phyloP scores from a whole-genome alignment of 2,888 invertebrate genomes.

The Argyra leucocephala region DNA sequence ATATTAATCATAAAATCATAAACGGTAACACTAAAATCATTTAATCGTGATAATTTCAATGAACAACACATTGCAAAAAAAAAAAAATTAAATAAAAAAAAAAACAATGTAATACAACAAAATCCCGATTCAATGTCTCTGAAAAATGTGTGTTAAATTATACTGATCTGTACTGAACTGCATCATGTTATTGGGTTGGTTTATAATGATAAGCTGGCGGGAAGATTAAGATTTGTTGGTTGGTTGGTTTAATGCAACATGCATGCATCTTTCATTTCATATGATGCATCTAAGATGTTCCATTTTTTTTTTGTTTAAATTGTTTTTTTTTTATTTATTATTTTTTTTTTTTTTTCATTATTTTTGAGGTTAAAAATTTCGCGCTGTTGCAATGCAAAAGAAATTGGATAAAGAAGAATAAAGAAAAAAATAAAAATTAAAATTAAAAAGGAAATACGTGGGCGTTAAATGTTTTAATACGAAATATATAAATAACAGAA shows the following conservation, averaged over 20 bases:
- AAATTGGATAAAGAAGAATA: background rate
- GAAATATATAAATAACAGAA: background rate
- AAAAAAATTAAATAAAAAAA: too few relatives aligned
- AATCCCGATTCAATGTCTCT: background rate
- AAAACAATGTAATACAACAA: too few relatives aligned
- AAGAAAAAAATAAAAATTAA: background rate
- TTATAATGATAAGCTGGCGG: background rate
- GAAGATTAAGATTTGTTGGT: background rate
- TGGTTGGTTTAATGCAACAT: background rate
- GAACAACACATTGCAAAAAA: too few relatives aligned
- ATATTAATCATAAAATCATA: too few relatives aligned
- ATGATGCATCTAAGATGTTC: background rate
- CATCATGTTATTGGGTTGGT: background rate
- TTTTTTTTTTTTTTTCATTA: too few relatives aligned
- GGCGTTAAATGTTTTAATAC: background rate
- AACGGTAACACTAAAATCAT: too few relatives aligned
- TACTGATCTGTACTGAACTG: background rate
- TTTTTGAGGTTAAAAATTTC: conserved; percentile 6
- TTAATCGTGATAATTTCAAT: too few relatives aligned
- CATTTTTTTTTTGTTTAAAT: too few relatives aligned
- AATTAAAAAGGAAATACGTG: background rate
- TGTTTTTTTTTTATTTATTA: too few relatives aligned
- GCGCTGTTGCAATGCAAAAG: background rate
- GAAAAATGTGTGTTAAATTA: background rate
- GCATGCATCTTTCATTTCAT: background rate